Evolutionary conservation across 2,797 vertebrate genomes (phyloP).

Genomic region (Lutjanus campechanus): DNA sequence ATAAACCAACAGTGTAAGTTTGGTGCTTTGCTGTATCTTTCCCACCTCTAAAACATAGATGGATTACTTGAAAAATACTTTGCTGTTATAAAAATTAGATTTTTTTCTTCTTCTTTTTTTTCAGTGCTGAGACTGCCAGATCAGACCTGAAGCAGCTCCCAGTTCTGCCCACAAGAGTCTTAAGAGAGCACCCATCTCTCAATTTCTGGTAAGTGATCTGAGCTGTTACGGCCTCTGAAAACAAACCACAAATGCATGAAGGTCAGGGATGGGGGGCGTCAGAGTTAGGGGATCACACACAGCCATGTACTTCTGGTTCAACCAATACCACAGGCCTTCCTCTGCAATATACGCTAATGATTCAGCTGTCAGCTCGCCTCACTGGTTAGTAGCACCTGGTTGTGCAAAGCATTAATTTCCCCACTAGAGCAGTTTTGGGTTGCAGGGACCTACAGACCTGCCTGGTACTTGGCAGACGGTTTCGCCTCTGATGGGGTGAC

Average conservation of each 20-base stretch:
- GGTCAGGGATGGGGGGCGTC: background rate
- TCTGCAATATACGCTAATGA: background rate
- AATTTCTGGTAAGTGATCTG: conserved; percentile 91
- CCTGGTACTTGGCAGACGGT: conserved; percentile 31
- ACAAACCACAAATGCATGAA: conserved; percentile 20
- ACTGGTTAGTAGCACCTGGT: conserved; percentile 24
- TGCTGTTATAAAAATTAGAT: background rate
- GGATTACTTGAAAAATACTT: background rate
- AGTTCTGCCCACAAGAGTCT: conserved; percentile 92
- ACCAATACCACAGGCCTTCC: conserved; percentile 2
- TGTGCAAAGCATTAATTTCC: conserved; percentile 40
- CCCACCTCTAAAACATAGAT: background rate
- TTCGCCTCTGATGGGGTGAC: conserved; percentile 49
- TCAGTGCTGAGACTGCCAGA: conserved; percentile 90
- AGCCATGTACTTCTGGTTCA: background rate
- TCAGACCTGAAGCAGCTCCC: conserved; percentile 93
- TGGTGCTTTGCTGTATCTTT: conserved; percentile 3
- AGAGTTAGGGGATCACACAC: conserved; percentile 14
- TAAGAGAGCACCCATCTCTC: conserved; percentile 96
- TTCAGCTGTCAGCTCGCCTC: conserved; percentile 18
- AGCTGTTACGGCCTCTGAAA: conserved; percentile 5
- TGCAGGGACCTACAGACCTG: conserved; percentile 18
- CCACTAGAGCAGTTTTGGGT: conserved; percentile 39
- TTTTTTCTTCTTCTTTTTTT: conserved; percentile 41
- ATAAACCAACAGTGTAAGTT: conserved; percentile 28